Percentiles rank a stretch among this genome's conserved stretches.
Evolutionary conservation across 2,797 vertebrate genomes (phyloP).

Genomic region (Lophura swinhoii): DNA sequence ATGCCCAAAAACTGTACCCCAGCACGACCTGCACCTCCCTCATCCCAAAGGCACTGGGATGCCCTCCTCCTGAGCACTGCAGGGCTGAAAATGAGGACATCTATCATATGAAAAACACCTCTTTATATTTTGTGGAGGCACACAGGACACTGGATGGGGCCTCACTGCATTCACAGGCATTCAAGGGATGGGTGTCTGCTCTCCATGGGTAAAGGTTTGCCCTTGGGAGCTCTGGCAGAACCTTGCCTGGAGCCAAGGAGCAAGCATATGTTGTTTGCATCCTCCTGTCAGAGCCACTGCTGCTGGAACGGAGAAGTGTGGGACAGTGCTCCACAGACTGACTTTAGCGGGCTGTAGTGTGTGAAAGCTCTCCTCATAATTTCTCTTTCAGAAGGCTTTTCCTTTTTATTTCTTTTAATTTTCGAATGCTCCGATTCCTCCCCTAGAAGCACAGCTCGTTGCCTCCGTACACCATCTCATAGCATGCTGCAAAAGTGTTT

Average conservation of each 20-base stretch:
- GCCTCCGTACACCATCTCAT: neutral
- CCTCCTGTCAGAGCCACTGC: neutral
- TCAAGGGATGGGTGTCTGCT: neutral
- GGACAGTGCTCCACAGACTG: neutral
- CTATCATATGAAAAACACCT: neutral
- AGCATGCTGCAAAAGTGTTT: neutral
- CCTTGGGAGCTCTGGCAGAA: neutral
- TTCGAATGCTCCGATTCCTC: conserved; percentile 35
- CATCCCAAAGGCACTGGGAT: neutral
- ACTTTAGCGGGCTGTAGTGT: neutral
- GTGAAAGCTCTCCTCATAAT: neutral
- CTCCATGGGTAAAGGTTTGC: accelerated
- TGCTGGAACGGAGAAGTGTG: neutral
- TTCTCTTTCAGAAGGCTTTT: neutral
- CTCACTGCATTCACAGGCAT: accelerated
- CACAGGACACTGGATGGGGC: neutral
- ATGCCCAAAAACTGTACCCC: accelerated
- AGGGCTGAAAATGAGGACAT: neutral
- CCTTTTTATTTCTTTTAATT: conserved; percentile 40
- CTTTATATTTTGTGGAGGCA: neutral
- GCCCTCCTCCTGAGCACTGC: neutral
- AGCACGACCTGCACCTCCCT: neutral
- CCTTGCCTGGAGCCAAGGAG: accelerated
- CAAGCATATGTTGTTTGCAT: neutral
- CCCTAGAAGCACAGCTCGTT: neutral